A percentile compares a stretch with the other conserved stretches of the same genome.
phyloP scores from a whole-genome alignment of 2,888 invertebrate genomes.

The Sarcophaga variegata region DNA sequence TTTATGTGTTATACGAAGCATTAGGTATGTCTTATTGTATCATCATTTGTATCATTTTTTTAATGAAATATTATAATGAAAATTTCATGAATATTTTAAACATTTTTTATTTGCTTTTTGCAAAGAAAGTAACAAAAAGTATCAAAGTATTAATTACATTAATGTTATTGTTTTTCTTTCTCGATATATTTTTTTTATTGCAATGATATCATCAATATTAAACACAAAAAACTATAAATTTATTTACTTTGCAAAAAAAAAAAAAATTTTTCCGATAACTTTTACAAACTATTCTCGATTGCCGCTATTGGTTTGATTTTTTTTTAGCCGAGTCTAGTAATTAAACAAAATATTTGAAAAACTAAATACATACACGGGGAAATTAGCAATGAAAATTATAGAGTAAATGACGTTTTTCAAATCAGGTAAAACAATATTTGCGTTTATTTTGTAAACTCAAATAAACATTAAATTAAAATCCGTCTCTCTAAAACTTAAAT shows the following conservation, averaged over 20 bases:
- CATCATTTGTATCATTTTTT: too few species aligned
- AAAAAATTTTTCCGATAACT: slow-evolving; percentile 6
- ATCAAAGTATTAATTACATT: not conserved
- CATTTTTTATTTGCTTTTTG: too few species aligned
- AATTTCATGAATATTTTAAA: too few species aligned
- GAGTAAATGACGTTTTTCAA: not conserved
- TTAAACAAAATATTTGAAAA: not conserved
- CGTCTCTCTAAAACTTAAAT: not conserved
- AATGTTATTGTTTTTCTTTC: not conserved
- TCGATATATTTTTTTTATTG: not conserved
- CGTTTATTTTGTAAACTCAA: slow-evolving; percentile 1
- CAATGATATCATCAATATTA: not conserved
- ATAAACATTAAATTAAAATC: not conserved
- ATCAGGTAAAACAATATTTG: not conserved
- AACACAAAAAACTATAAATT: not conserved
- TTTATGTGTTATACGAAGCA: too few species aligned
- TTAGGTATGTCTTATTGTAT: too few species aligned
- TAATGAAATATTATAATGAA: too few species aligned
- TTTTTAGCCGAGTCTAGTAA: not conserved
- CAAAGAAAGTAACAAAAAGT: too few species aligned
- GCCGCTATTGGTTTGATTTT: not conserved
- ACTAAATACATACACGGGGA: not conserved
- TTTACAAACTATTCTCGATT: not conserved
- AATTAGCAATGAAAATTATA: not conserved
- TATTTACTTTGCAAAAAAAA: not conserved